Conservation (phyloP, 2,888 invertebrate genomes). For the Keiferia lycopersicella region DNA sequence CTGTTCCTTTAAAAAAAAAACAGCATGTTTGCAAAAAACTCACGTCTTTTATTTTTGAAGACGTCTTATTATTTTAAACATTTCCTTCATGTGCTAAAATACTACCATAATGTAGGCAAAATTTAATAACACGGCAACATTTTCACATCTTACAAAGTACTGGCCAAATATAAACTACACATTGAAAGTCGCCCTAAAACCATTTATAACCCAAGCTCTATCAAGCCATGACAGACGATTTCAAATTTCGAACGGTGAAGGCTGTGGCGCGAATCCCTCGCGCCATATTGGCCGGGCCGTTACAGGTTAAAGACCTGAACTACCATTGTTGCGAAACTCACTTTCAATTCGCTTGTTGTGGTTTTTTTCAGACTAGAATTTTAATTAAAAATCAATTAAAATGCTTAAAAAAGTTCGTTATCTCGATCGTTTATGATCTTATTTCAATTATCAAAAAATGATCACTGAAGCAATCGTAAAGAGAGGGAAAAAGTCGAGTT, state of each 20-base stretch:
- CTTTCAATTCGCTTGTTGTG: slow-evolving; percentile 8
- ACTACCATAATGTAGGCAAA: not conserved
- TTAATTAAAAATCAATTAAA: too few species aligned
- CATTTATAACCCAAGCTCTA: slow-evolving; percentile 9
- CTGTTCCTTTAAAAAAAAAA: too few species aligned
- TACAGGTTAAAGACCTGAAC: slow-evolving; percentile 12
- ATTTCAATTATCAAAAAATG: too few species aligned
- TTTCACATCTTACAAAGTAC: not conserved
- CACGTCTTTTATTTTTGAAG: too few species aligned
- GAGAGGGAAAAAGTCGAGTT: too few species aligned
- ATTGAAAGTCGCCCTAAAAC: not conserved
- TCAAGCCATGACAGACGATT: slow-evolving; percentile 7
- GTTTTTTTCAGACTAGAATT: too few species aligned
- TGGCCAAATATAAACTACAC: slow-evolving; percentile 1
- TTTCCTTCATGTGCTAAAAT: not conserved
- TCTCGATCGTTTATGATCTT: too few species aligned
- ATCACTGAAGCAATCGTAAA: too few species aligned
- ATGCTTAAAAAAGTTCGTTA: too few species aligned
- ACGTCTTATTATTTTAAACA: too few species aligned
- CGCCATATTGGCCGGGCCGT: slow-evolving; percentile 18
- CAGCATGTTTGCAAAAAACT: too few species aligned
- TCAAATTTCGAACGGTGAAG: slow-evolving; percentile 15
- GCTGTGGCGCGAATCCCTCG: slow-evolving; percentile 10
- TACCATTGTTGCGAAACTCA: not conserved
- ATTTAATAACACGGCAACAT: not conserved